Conservation (phyloP, 2,113 vertebrate species). For the Rattus norvegicus region GRCr8 NC_086039.1:98354001-98354500, state of each 20-base stretch:
- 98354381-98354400: not conserved
- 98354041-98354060: not conserved
- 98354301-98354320: not conserved
- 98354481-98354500: not conserved
- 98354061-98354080: not conserved
- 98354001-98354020: not conserved
- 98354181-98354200: not conserved
- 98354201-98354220: not conserved
- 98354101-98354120: not conserved
- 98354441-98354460: not conserved
- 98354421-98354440: not conserved
- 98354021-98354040: not conserved
- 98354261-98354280: not conserved
- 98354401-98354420: not conserved
- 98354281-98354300: not conserved
- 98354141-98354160: not conserved
- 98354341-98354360: not conserved
- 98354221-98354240: not conserved
- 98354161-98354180: not conserved
- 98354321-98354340: not conserved
- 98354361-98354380: not conserved
- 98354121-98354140: not conserved
- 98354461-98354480: not conserved
- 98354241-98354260: not conserved
- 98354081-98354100: not conserved